Base-by-base conservation (phyloP, 2,113 vertebrate genomes). In the Hypomesus transpacificus region DNA sequence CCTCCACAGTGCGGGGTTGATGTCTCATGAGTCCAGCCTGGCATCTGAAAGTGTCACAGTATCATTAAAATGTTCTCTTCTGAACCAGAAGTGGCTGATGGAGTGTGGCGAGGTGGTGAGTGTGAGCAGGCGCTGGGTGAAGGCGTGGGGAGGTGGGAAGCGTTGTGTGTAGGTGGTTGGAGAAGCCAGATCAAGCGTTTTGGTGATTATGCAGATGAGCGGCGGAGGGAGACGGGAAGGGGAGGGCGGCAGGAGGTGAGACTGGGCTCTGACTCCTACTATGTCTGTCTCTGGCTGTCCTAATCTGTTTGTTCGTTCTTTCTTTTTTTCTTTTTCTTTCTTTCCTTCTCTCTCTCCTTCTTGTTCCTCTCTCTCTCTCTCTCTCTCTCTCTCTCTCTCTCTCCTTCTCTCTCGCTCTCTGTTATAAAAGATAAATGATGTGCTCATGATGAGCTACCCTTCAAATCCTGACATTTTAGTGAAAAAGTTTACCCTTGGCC, bases 111-210 rank as follows among this genome's bases (percentile, higher is more conserved):
- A 21, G 3, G n/a, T n/a, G 9, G 57, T 58, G 20, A 21, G 57
- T 14, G 18, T 58, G 11, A 14, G 57, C 20, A 28, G 21, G 2
- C 59, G 9, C 28, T 28, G 28, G 26, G 6, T 34, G 17, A 39
- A 63, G 61, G 61, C 7, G 16, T 39, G 26, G 18, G 61, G 39
- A 46, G 28, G 65, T 34, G 61, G 28, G 5, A 16, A 18, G 51
- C 21, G n/a, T n/a, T n/a, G n/a, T 39, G 61, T 39, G 61, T 66
- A 26, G 52, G 24, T 11, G 53, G 53, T 28, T 14, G 31, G 18
- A 68, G 52, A 8, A 34, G 67, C 67, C 67, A 34, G 56, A 31
- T 57, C 59, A 69, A 16, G 20, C 16, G 24, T 53, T 53, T 58
- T 17, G 39, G 58, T 61, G 68, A 61, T 20, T 31, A 70, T 60